A percentile compares a stretch with the other conserved stretches of the same genome.
Conservation (phyloP, 2,888 invertebrate genomes). For the Chymomyza procnemis region DNA sequence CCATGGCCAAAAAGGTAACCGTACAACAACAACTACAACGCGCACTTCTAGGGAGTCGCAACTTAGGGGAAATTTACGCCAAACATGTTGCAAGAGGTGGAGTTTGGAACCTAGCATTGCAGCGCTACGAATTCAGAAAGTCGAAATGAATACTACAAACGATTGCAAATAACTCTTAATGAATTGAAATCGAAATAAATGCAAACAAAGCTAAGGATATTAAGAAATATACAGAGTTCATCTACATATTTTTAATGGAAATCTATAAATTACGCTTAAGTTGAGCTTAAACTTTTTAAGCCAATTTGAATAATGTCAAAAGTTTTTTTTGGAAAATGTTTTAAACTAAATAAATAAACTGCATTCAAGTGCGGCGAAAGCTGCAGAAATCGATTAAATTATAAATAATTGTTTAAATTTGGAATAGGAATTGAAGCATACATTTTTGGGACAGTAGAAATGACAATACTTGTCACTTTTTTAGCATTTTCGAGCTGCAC, state of each 20-base stretch:
- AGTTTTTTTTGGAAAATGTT: no score
- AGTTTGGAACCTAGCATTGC: constrained; percentile 29
- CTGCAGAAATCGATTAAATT: neutral
- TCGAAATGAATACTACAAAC: neutral
- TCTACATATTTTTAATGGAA: no score
- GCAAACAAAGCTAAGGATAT: neutral
- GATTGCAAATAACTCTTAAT: neutral
- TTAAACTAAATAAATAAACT: neutral
- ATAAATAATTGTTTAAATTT: no score
- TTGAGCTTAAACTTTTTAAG: no score
- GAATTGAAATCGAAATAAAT: neutral
- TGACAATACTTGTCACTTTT: no score
- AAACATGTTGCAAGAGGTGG: constrained; percentile 75
- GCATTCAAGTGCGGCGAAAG: neutral
- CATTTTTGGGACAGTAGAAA: no score
- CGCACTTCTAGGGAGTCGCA: constrained; percentile 52
- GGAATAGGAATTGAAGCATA: no score
- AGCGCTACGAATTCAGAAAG: neutral
- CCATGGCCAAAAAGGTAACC: constrained; percentile 55
- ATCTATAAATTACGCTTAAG: no score
- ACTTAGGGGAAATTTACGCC: constrained; percentile 65
- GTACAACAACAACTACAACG: constrained; percentile 26
- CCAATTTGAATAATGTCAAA: no score
- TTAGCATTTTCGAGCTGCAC: no score
- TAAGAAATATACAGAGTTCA: neutral